Evolutionary conservation across 1,140 invertebrate genomes (phyloP), one percentile per base, ranked within the genome.

Genomic region (Halictus rubicundus): DNA sequence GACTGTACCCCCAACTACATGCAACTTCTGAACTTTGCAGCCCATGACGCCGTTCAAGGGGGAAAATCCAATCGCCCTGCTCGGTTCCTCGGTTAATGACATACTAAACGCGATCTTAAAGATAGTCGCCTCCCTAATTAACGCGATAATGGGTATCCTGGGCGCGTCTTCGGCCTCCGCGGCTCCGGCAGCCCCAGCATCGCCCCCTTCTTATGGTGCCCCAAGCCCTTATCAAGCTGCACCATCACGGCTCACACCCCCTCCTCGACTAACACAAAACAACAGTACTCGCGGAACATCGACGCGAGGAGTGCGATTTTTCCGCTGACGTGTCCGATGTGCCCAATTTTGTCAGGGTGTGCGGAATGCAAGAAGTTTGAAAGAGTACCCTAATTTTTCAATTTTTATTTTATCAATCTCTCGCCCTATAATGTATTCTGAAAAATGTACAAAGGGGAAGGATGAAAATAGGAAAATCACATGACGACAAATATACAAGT

Each of bases 21-120:
- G 63, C 23, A 46, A 39, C 54, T 72, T 78, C 23, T 72, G 21
- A 46, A 78, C 49, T 72, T 78, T 78, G 52, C 69, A 78, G 76
- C 60, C 25, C 32, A 37, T 25, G 10, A 87, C 88, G 7, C 88
- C 90, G 65, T 88, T 90, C 5, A 65, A 81, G 25, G 73, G 66
- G 1, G 88, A 88, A 0, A 89, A 91, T 73, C 88, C 90, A 0
- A 32, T 91, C 0, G 68, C 81, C 0, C 27, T 90, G 0, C 78
- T 93, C 14, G 88, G 89, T 21, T 83, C 72, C 6, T 79, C 91
- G 4, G 69, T 92, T 19, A 90, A 92, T 79, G 89, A 91, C 7
- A 89, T 92, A 72, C 21, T 93, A 14, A 84, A 88, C 16, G 88
- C 87, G 9, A 85, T 87, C n/a, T 63, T 90, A 1, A 86, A 89